Percentiles rank a stretch among this genome's conserved stretches.
Conservation (phyloP, 2,888 invertebrate genomes). For the Antheraea yamamai region DNA sequence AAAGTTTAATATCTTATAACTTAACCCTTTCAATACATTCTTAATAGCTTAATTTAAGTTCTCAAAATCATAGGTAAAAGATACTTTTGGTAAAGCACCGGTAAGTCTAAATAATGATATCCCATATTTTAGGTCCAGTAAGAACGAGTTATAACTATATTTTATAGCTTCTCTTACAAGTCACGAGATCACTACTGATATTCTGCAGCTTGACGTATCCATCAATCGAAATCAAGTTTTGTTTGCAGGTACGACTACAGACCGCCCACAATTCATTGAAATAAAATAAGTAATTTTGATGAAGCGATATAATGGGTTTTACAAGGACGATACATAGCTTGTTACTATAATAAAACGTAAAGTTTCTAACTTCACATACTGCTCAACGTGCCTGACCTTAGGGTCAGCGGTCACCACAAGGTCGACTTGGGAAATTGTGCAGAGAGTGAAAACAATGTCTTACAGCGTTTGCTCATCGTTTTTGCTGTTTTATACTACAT, state of each 20-base stretch:
- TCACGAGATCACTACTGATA: neutral
- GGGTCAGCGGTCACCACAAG: neutral
- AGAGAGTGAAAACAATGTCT: neutral
- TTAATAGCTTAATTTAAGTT: too few species aligned
- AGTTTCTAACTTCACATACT: neutral
- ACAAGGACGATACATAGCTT: neutral
- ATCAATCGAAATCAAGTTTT: too few species aligned
- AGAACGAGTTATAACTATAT: neutral
- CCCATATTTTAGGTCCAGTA: too few species aligned
- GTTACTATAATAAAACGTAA: neutral
- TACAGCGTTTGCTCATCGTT: neutral
- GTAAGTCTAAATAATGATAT: too few species aligned
- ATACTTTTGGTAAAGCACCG: too few species aligned
- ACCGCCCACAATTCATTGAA: too few species aligned
- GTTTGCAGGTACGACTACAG: too few species aligned
- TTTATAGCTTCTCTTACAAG: neutral
- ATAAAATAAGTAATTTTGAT: too few species aligned
- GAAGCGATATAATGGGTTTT: too few species aligned
- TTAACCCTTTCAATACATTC: too few species aligned
- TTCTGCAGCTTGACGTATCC: neutral
- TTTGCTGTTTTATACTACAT: neutral
- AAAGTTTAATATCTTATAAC: too few species aligned
- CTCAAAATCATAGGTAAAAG: too few species aligned
- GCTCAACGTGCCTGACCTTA: neutral
- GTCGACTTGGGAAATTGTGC: neutral